Percentiles rank a stretch among this genome's conserved stretches.
These are phyloP conservation scores for Tachysurus vachellii DNA, from an alignment of 2,113 vertebrate species.

Conservation along the genomic window DNA sequence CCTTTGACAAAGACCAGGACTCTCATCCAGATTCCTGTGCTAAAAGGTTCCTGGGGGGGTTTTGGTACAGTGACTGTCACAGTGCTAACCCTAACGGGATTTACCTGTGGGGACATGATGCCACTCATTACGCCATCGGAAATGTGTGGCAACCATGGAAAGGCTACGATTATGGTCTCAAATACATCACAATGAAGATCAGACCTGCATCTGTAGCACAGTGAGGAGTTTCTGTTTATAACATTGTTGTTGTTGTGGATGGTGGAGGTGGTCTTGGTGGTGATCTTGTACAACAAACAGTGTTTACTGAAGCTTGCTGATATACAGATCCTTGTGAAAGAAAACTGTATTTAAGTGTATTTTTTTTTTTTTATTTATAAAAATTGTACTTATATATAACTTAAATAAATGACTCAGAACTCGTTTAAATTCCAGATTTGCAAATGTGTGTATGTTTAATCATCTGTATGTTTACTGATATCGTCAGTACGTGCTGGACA, in stretches of 20 bases:
- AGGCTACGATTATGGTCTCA: slow-evolving; percentile 47
- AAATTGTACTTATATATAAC: too few species aligned
- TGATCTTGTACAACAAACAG: neutral
- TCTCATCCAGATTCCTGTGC: slow-evolving; percentile 58
- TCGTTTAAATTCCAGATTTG: too few species aligned
- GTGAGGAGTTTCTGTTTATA: neutral
- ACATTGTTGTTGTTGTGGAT: neutral
- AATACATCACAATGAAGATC: slow-evolving; percentile 59
- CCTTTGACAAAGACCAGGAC: slow-evolving; percentile 76
- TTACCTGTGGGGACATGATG: slow-evolving; percentile 52
- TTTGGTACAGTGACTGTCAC: slow-evolving; percentile 77
- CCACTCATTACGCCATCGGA: slow-evolving; percentile 28
- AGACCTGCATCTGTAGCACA: slow-evolving; percentile 33
- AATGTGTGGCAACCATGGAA: slow-evolving; percentile 49
- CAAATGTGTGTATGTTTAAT: neutral
- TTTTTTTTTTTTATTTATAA: too few species aligned
- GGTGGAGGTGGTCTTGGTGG: neutral
- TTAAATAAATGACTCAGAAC: too few species aligned
- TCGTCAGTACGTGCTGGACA: too few species aligned
- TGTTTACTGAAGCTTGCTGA: neutral
- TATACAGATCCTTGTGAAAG: neutral
- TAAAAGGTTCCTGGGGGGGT: slow-evolving; percentile 66
- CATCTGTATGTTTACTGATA: neutral
- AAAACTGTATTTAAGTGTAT: neutral
- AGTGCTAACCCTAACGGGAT: slow-evolving; percentile 70